These are phyloP conservation scores for Calyptomena viridis DNA, from an alignment of 2,113 vertebrate species.

Conservation along the genomic window DNA sequence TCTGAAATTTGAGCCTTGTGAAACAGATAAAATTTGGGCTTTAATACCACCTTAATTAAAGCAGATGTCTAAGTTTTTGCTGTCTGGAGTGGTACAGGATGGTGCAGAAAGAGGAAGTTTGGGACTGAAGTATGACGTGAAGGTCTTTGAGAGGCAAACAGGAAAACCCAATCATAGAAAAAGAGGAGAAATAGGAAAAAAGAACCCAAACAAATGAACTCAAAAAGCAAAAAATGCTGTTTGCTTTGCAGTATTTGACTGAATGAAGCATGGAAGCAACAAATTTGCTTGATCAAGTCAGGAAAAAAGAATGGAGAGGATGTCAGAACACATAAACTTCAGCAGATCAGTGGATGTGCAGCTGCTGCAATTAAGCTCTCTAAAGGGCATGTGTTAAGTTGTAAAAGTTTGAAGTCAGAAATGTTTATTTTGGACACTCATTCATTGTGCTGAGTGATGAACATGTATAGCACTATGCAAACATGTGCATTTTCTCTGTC, in stretches of 20 bases:
- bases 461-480: neutral
- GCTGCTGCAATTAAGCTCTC: constrained; percentile 51
- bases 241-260: constrained; percentile 21
- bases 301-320: neutral
- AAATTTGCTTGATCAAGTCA: constrained; percentile 39
- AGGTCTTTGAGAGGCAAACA: constrained; percentile 18
- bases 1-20: neutral
- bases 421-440: constrained; percentile 18
- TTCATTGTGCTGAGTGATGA: neutral
- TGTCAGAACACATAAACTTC: constrained; percentile 16
- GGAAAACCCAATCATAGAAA: constrained; percentile 11
- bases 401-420: constrained; percentile 29
- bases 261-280: constrained; percentile 12
- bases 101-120: neutral
- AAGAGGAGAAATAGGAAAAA: neutral
- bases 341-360: constrained; percentile 36
- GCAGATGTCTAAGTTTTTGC: neutral
- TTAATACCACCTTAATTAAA: neutral
- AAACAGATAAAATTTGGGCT: neutral
- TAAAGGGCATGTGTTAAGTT: constrained; percentile 21
- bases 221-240: constrained; percentile 17
- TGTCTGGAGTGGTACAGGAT: neutral
- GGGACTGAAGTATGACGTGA: neutral
- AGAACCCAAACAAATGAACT: neutral
- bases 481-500: neutral